These are phyloP conservation scores for Urocitellus parryii DNA, from an alignment of 2,113 vertebrate species.

Conservation along the genomic window DNA sequence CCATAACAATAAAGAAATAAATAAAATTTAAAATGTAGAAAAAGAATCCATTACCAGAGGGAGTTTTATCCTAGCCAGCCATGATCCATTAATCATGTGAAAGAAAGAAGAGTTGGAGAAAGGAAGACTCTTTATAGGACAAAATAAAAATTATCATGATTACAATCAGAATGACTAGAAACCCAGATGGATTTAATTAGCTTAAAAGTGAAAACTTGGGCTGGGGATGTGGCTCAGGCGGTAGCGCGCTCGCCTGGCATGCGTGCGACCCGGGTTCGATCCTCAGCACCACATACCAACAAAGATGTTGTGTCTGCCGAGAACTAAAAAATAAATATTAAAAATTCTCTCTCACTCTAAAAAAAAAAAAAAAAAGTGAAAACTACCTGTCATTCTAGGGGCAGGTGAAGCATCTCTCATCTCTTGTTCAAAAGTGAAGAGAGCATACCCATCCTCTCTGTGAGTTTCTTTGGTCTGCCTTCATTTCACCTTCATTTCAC, in stretches of 20 bases:
- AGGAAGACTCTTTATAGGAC: neutral
- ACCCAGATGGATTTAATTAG: neutral
- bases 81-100: neutral
- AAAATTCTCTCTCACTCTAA: no score
- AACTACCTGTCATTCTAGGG: neutral
- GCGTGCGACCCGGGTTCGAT: no score
- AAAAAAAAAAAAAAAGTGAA: no score
- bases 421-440: neutral
- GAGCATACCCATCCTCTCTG: rapidly evolving
- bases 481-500: no score
- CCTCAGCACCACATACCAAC: no score
- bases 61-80: neutral
- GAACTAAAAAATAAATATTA: no score
- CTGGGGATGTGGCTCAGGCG: no score
- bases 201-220: neutral
- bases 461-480: neutral
- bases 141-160: neutral
- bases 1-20: no score
- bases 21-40: no score
- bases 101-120: neutral
- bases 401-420: neutral
- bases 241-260: no score
- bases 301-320: no score
- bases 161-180: neutral
- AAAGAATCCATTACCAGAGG: neutral